Base-by-base conservation (phyloP, 2,888 invertebrate species). In the Serripes groenlandicus region DNA sequence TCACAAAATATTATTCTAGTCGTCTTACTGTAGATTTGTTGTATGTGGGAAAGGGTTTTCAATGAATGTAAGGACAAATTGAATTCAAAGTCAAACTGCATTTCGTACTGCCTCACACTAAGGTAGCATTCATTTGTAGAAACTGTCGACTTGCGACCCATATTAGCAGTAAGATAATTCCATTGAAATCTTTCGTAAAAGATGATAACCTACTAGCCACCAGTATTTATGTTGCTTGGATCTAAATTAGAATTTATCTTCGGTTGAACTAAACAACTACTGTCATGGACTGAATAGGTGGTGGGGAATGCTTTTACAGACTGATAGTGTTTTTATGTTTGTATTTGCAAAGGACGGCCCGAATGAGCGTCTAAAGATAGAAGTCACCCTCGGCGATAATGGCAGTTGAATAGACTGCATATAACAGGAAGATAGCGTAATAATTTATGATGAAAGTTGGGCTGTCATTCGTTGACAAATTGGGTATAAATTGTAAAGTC, bases 381-480 rank as follows among this genome's bases (percentile, higher is more conserved):
- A 83, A 70, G 72, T 54, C 75, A 71, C 42, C 35, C 66, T 34
- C 68, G 58, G 58, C 72, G 58, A 78, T 78, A 81, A 84, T 75
- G 49, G 35, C n/a, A 15, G 18, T 11, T 85, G 80, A 86, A 83
- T 69, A 35, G 70, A 69, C 54, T 35, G 21, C 80, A 75, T 81
- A 81, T 66, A 52, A 70, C 72, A 26, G 35, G 76, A 78, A 86
- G 86, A 86, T 86, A 86, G 80, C 42, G 68, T 28, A 72, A 80
- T 73, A 79, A 86, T 86, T 83, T 86, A 83, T 77, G 75, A 75
- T 62, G 80, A 78, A 74, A 74, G 69, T 74, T 66, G 35, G 71
- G 77, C 83, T 83, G 81, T 86, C 86, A 86, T 66, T 81, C 66
- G 4, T 76, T 83, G 85, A 87, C 79, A 81, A 85, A 87, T 85